These are phyloP conservation scores for Vultur gryphus DNA, from an alignment of 2,797 vertebrate species.

Conservation along the genomic window DNA sequence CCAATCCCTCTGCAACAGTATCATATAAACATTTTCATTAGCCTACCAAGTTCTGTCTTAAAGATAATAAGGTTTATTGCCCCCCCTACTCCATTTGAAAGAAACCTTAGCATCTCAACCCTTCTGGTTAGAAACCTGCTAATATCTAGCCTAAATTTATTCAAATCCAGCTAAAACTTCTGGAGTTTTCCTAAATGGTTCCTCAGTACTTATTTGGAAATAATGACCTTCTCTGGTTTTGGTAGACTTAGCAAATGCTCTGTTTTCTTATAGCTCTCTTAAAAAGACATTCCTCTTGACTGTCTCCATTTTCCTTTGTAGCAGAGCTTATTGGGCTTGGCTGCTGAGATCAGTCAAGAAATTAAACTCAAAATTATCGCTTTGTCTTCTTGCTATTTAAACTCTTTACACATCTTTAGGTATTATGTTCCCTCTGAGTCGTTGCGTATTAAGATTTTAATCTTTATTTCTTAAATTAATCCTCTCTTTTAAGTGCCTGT, in stretches of 20 bases:
- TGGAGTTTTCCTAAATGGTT: neutral
- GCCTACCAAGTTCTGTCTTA: neutral
- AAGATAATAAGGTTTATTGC: neutral
- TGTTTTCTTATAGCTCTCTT: neutral
- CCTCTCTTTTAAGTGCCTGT: neutral
- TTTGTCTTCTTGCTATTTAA: neutral
- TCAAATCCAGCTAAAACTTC: neutral
- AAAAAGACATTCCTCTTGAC: neutral
- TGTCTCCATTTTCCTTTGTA: neutral
- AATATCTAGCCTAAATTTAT: neutral
- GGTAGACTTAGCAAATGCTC: neutral
- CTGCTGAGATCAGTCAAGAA: neutral
- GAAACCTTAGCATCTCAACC: neutral
- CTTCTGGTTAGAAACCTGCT: neutral
- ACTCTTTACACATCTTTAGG: neutral
- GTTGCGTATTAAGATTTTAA: neutral
- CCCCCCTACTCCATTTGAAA: neutral
- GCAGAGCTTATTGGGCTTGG: neutral
- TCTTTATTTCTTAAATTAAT: neutral
- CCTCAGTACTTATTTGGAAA: neutral
- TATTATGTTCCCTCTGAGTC: neutral
- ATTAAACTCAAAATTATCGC: neutral
- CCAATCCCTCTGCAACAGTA: neutral
- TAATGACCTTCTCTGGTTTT: neutral
- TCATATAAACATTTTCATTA: constrained; percentile 5